Percentiles rank a stretch among this genome's conserved stretches.
phyloP scores from a whole-genome alignment of 2,797 vertebrate genomes.

The Peromyscus melanophrys region DNA sequence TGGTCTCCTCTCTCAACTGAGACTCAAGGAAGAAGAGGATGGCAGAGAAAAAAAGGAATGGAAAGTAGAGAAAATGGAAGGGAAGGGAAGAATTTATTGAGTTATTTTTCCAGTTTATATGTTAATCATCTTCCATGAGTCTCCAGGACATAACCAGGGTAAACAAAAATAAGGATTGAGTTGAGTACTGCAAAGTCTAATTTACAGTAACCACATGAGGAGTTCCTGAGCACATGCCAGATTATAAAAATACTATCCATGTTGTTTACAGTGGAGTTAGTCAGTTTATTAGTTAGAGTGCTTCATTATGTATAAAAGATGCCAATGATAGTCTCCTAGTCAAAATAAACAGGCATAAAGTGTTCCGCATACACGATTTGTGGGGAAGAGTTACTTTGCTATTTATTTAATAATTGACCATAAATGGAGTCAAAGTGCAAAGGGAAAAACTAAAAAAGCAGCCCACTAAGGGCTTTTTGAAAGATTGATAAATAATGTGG shows the following conservation, averaged over 20 bases:
- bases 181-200: constrained; percentile 88
- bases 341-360: constrained; percentile 93
- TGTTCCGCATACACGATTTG: constrained; percentile 88
- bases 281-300: constrained; percentile 94
- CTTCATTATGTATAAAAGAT: constrained; percentile 94
- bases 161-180: constrained; percentile 92
- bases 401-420: constrained; percentile 94
- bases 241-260: constrained; percentile 94
- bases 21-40: background rate
- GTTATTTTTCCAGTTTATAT: constrained; percentile 58
- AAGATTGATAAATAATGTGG: constrained; percentile 99
- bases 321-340: constrained; percentile 90
- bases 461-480: constrained; percentile 93
- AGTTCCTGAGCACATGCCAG: constrained; percentile 91
- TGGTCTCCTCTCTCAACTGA: background rate
- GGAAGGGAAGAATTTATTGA: constrained; percentile 40
- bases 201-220: constrained; percentile 90
- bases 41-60: background rate
- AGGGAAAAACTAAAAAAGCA: constrained; percentile 90
- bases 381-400: constrained; percentile 90
- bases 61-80: constrained; percentile 7
- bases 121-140: constrained; percentile 74
- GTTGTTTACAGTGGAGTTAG: constrained; percentile 91
- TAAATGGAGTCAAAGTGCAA: constrained; percentile 93
- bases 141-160: constrained; percentile 88